Percentiles rank a stretch among this genome's conserved stretches.
phyloP scores from a whole-genome alignment of 2,113 vertebrate species.

The Aptenodytes forsteri region DNA sequence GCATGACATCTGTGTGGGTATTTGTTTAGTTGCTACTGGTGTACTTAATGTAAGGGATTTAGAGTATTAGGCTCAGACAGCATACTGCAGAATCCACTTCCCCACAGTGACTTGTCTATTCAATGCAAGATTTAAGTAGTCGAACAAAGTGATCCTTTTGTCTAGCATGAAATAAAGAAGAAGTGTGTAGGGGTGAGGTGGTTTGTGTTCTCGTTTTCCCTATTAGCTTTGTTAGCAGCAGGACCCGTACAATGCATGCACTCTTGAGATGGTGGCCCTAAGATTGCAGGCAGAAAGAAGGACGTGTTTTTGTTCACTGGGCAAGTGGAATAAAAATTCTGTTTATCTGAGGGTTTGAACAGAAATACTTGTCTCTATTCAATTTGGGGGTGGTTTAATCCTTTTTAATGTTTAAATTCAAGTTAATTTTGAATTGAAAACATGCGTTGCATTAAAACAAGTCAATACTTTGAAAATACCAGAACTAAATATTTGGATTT shows the following conservation, averaged over 20 bases:
- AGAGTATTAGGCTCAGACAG: constrained; percentile 33
- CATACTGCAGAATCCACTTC: neutral
- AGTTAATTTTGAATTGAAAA: neutral
- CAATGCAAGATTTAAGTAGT: constrained; percentile 21
- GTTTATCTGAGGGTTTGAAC: neutral
- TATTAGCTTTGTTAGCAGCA: neutral
- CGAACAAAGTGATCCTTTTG: constrained; percentile 43
- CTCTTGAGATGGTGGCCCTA: neutral
- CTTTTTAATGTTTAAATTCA: neutral
- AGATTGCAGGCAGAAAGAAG: neutral
- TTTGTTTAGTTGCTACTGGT: constrained; percentile 54
- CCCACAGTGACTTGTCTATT: constrained; percentile 10
- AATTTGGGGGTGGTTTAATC: neutral
- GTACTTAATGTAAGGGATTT: constrained; percentile 61
- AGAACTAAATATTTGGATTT: neutral
- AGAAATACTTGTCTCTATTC: neutral
- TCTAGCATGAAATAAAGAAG: constrained; percentile 1
- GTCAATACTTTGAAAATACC: neutral
- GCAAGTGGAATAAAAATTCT: neutral
- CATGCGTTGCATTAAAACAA: neutral
- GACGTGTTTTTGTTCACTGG: neutral
- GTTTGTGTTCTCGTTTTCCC: neutral
- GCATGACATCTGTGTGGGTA: constrained; percentile 55
- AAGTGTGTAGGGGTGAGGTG: neutral
- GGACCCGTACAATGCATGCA: neutral